Evolutionary conservation across 2,888 invertebrate species (phyloP), one percentile per base, ranked within the genome.

Genomic region (Panzeria rudis): DNA sequence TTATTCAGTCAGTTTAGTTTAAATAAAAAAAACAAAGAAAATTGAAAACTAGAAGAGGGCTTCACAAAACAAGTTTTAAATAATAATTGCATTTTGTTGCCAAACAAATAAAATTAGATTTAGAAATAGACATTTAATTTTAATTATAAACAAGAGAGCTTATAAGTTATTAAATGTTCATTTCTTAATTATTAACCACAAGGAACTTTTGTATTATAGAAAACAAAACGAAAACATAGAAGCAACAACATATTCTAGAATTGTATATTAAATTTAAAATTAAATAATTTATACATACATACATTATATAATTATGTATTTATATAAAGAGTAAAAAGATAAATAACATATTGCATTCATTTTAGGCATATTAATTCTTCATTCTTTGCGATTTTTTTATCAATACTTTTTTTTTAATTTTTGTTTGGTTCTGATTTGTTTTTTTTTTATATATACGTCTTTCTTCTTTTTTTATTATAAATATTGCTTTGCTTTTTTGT

Each of bases 1-100:
- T 82, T 85, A 85, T 85, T 85, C 85, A 85, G 85, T 85, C 85
- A 75, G 85, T 85, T 73, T 68, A 82, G 81, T 78, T 82, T 78
- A 52, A 80, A 62, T 56, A 38, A 73, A 38, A 85, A 81, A 85
- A 85, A 61, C 11, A 75, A 77, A 75, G 41, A 44, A 79, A 83
- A 44, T 75, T 62, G 44, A 66, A 76, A 71, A 72, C 50, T 77
- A 83, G 25, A 47, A 56, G n/a, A 59, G 35, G 52, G 23, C 7
- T 50, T n/a, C 50, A 52, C 50, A 52, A 79, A 54, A 66, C 50
- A 80, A 80, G 50, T 80, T 66, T 80, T 73, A 35, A 15, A 73
- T 25, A 44, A 78, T 11, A 29, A 15, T 64, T 17, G 8, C 32
- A 61, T 64, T 64, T 35, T 72, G 32, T 56, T 68, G 54, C 78